Evolutionary conservation across 2,888 invertebrate species (phyloP), one percentile per base, ranked within the genome.

Genomic region (Xestoiulus laeticollis): DNA sequence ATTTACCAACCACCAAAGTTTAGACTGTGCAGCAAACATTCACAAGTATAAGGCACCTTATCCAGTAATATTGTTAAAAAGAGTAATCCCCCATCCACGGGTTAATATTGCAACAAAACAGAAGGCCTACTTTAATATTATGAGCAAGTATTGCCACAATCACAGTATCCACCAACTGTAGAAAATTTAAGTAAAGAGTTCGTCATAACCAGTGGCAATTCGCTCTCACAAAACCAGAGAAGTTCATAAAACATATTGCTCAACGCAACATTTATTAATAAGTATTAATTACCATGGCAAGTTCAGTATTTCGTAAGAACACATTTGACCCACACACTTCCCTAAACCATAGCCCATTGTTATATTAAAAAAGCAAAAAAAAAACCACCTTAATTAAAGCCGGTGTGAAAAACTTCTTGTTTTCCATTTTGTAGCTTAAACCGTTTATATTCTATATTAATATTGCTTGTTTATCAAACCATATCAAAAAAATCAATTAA

Each of bases 1-100:
- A 78, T 78, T 30, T 30, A 14, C 78, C 78, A 78, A 78, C 78
- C 78, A 78, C 78, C 78, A 32, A 30, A 78, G 78, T 78, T 32
- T 30, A 78, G 78, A 30, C 26, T 78, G 78, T 78, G 78, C 78
- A 78, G 30, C 78, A 78, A 30, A 3, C 78, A 26, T 78, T 30
- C 30, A 78, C 30, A 78, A 48, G 78, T 30, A 78, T 78, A 32
- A 78, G 78, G 78, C 26, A 78, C 10, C 78, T 26, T 68, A 14
- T 12, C 78, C 16, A 78, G 78, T 78, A 16, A 78, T 16, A 16
- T 78, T 78, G 78, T 78, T 78, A 78, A 78, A 78, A 16, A 78
- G 78, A 78, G 30, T 78, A 78, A 78, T 32, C 16, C 26, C 78
- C 78, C 78, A 78, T 30, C 78, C 78, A 78, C 3, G 16, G 30